A percentile compares a stretch with the other conserved stretches of the same genome.
Conservation (phyloP, 2,113 vertebrate genomes). For the Marcusenius ussheri region DNA sequence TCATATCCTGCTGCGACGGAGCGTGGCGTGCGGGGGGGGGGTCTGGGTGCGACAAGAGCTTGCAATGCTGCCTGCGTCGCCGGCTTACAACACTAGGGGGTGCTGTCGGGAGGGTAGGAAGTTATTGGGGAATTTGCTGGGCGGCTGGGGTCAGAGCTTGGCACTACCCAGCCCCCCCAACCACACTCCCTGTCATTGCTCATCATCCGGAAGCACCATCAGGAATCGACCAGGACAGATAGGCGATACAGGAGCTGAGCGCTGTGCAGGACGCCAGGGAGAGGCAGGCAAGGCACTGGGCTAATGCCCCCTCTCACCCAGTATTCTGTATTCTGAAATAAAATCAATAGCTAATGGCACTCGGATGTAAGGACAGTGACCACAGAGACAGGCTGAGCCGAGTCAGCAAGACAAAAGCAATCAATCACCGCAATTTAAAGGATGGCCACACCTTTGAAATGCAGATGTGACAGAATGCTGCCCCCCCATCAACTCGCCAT, state of each 20-base stretch:
- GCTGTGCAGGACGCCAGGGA: constrained; percentile 32
- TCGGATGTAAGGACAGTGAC: constrained; percentile 44
- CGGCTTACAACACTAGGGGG: background rate
- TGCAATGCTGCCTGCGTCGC: background rate
- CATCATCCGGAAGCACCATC: background rate
- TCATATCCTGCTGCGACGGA: background rate
- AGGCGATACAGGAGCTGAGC: constrained; percentile 34
- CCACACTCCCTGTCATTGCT: background rate
- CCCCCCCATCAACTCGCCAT: background rate
- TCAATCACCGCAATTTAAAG: constrained; percentile 36
- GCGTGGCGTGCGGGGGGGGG: background rate
- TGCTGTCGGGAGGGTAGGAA: background rate
- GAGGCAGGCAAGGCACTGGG: constrained; percentile 32
- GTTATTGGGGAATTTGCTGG: background rate
- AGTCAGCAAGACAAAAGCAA: constrained; percentile 38
- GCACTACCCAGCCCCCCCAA: background rate
- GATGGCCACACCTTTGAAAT: constrained; percentile 21
- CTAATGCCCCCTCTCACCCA: constrained; percentile 54
- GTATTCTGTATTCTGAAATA: constrained; percentile 44
- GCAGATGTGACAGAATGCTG: constrained; percentile 14
- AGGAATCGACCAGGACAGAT: constrained; percentile 17
- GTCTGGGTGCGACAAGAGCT: background rate
- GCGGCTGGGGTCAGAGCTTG: background rate
- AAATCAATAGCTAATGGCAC: constrained; percentile 60
- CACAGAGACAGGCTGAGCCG: constrained; percentile 21